Evolutionary conservation across 1,140 invertebrate genomes (phyloP).

Genomic region (Hycleus cichorii): DNA sequence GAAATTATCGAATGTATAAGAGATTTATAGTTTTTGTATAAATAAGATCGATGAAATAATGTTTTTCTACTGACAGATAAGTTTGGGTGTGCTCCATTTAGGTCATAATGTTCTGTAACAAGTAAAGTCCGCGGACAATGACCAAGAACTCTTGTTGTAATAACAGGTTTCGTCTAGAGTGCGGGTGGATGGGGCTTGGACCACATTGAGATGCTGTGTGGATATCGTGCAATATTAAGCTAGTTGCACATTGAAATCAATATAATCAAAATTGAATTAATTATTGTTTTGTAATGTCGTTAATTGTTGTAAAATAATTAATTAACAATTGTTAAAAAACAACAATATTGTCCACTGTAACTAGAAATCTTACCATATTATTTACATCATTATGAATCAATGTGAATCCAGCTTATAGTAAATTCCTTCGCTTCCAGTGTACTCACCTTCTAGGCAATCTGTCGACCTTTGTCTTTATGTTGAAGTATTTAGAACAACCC

Average conservation of each 20-base stretch:
- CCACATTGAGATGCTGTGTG: slow-evolving; percentile 30
- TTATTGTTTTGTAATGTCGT: neutral
- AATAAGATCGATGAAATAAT: neutral
- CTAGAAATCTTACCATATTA: too few species aligned
- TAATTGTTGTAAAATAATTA: neutral
- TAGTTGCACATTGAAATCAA: slow-evolving; percentile 12
- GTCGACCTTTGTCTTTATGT: too few species aligned
- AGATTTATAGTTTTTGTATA: neutral
- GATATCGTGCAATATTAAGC: slow-evolving; percentile 22
- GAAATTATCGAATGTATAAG: neutral
- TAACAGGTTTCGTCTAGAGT: slow-evolving; percentile 34
- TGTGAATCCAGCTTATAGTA: too few species aligned
- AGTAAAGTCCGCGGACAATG: slow-evolving; percentile 30
- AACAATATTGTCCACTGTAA: neutral
- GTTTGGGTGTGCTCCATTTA: slow-evolving; percentile 34
- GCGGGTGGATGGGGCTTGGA: slow-evolving; percentile 32
- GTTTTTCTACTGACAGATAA: neutral
- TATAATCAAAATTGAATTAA: neutral
- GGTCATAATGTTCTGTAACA: slow-evolving; percentile 23
- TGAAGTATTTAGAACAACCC: too few species aligned
- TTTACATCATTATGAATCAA: too few species aligned
- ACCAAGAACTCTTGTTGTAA: slow-evolving; percentile 28
- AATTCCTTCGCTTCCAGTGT: too few species aligned
- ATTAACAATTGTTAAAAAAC: neutral
- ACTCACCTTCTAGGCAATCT: too few species aligned